These are phyloP conservation scores for Lasioglossum morio DNA, from an alignment of 2,888 invertebrate species.

Conservation along the genomic window DNA sequence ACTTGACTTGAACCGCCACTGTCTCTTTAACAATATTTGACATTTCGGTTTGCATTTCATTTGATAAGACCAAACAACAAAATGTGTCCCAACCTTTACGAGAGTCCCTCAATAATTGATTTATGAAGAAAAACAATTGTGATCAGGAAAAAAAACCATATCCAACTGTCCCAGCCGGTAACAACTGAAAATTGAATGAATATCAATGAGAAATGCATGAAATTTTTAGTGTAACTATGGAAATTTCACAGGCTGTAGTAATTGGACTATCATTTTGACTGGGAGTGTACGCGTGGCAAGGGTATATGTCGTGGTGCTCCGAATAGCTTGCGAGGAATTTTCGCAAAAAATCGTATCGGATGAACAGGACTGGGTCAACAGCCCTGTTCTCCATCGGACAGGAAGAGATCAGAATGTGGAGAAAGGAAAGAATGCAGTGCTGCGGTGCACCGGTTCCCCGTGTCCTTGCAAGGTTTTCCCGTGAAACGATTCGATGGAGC, in stretches of 20 bases:
- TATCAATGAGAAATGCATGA: too few species aligned
- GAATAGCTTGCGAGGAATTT: conserved; percentile 17
- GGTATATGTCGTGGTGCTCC: background rate
- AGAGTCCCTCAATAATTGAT: too few species aligned
- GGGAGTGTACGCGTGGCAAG: background rate
- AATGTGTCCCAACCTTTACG: too few species aligned
- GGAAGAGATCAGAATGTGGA: conserved; percentile 31
- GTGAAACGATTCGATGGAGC: conserved; percentile 43
- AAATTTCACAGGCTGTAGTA: background rate
- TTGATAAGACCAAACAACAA: too few species aligned
- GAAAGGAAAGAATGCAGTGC: conserved; percentile 55
- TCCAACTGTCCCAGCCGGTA: too few species aligned
- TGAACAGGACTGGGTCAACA: conserved; percentile 11
- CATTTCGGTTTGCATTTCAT: too few species aligned
- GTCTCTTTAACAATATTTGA: too few species aligned
- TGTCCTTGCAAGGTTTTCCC: conserved; percentile 71
- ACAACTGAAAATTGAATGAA: too few species aligned
- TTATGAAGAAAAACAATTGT: too few species aligned
- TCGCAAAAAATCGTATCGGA: conserved; percentile 4
- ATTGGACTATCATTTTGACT: background rate
- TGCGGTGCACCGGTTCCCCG: conserved; percentile 38
- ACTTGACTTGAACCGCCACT: too few species aligned
- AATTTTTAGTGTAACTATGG: too few species aligned
- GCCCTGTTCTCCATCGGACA: conserved; percentile 14
- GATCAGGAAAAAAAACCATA: too few species aligned